Evolutionary conservation across 2,888 invertebrate species (phyloP).

Genomic region (Plusia festucae): DNA sequence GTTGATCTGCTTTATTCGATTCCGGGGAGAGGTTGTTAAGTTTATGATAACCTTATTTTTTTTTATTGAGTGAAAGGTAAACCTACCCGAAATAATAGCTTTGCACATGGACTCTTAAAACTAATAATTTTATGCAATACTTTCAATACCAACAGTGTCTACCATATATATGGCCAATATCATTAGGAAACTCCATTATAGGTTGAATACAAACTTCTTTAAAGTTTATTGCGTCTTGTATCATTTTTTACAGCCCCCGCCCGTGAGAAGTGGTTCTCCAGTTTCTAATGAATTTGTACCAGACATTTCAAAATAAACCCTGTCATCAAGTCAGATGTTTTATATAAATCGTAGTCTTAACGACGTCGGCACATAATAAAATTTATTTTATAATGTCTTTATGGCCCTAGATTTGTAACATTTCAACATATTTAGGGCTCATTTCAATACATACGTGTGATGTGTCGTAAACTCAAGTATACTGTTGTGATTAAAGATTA

Average conservation of each 20-base stretch:
- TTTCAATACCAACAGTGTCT: too few species aligned
- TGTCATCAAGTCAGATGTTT: conserved; percentile 80
- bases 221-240: conserved; percentile 54
- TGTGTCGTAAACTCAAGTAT: conserved; percentile 64
- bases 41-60: too few species aligned
- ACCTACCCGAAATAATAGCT: too few species aligned
- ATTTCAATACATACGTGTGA: conserved; percentile 63
- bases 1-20: too few species aligned
- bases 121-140: too few species aligned
- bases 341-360: conserved; percentile 81
- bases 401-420: conserved; percentile 71
- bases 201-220: conserved; percentile 47
- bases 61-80: too few species aligned
- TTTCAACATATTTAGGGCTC: conserved; percentile 68
- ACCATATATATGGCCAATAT: conserved; percentile 8
- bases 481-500: conserved; percentile 53
- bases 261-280: conserved; percentile 43
- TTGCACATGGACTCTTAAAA: too few species aligned
- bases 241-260: conserved; percentile 64
- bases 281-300: conserved; percentile 75
- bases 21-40: too few species aligned
- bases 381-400: conserved; percentile 78
- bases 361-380: conserved; percentile 80
- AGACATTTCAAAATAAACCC: conserved; percentile 74
- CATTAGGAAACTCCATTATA: conserved; percentile 28